These are phyloP conservation scores for Disparrhopalites patrizii DNA, from an alignment of 2,888 invertebrate genomes.

Conservation along the genomic window DNA sequence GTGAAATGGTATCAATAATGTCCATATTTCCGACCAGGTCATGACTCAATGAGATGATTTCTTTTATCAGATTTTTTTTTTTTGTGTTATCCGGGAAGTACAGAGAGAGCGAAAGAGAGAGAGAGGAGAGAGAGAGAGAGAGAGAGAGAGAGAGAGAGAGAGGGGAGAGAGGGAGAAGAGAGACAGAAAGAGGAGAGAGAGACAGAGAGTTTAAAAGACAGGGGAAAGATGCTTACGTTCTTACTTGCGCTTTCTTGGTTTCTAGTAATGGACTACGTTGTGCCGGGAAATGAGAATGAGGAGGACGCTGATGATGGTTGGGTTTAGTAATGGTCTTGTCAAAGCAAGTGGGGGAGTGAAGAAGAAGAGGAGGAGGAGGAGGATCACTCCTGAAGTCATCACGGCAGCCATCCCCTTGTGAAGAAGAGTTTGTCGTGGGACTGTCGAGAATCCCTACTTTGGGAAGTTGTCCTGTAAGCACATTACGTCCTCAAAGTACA, in stretches of 20 bases:
- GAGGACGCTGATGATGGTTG: too few relatives aligned
- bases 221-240: constrained; percentile 50
- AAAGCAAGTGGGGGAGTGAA: too few relatives aligned
- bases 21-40: too few relatives aligned
- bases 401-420: not conserved
- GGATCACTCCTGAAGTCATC: not conserved
- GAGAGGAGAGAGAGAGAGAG: constrained; percentile 3
- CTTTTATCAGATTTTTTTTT: constrained; percentile 2
- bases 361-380: too few relatives aligned
- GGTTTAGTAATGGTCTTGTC: constrained; percentile 1
- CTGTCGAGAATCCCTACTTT: constrained; percentile 20
- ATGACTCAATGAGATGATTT: too few relatives aligned
- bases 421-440: not conserved
- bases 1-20: too few relatives aligned
- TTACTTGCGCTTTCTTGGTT: constrained; percentile 51
- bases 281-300: not conserved
- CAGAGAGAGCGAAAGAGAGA: constrained; percentile 3
- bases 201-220: constrained; percentile 1
- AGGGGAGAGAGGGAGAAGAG: not conserved
- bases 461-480: constrained; percentile 21
- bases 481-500: not conserved
- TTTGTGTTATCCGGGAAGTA: constrained; percentile 8
- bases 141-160: not conserved
- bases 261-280: too few relatives aligned
- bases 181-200: not conserved